Percentiles rank a stretch among this genome's conserved stretches.
Conservation (phyloP, 2,888 invertebrate species). For the Diaperis boleti region DNA sequence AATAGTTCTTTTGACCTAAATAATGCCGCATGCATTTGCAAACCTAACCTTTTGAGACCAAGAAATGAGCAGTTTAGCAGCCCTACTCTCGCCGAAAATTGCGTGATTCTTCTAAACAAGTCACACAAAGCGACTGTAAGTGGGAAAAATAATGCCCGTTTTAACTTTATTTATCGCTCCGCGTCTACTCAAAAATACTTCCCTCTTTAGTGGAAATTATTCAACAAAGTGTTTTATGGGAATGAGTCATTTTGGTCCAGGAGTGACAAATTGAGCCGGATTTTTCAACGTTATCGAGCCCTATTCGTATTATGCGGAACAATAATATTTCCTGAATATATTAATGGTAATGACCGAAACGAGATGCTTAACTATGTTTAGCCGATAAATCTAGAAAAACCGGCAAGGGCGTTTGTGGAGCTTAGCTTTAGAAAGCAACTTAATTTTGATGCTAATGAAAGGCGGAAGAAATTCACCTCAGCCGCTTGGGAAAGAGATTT, state of each 20-base stretch:
- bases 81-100: conserved; percentile 3
- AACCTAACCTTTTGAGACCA: neutral
- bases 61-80: neutral
- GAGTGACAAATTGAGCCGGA: conserved; percentile 9
- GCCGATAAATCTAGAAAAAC: conserved; percentile 9
- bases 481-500: neutral
- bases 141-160: conserved; percentile 24
- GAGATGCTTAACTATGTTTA: too few relatives aligned
- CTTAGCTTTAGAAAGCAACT: neutral
- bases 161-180: conserved; percentile 26
- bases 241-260: conserved; percentile 10
- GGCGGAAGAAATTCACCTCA: neutral
- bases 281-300: conserved; percentile 1
- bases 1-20: conserved; percentile 32
- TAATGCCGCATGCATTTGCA: conserved; percentile 14
- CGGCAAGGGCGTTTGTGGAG: neutral
- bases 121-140: conserved; percentile 10
- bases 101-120: conserved; percentile 24
- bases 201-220: conserved; percentile 7
- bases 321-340: neutral
- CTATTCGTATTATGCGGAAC: neutral
- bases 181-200: conserved; percentile 19
- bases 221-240: conserved; percentile 17
- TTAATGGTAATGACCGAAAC: too few relatives aligned
- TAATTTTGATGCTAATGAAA: conserved; percentile 7